Conservation (phyloP, 30 jellyfish, hydroid and myxozoan genomes). For the Cassiopea andromeda region DNA sequence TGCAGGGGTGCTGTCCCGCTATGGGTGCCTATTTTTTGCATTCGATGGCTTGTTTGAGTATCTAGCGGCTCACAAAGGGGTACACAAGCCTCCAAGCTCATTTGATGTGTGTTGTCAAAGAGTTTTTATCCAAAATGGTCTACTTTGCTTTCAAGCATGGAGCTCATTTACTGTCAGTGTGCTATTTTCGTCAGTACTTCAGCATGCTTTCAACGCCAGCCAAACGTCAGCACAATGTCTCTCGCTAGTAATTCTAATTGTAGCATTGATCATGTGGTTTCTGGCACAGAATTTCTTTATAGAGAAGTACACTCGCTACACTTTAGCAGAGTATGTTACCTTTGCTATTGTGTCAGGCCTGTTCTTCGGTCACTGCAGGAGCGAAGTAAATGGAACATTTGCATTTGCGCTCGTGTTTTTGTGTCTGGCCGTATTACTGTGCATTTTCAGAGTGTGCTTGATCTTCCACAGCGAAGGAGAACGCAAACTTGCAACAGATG, state of each 20-base stretch:
- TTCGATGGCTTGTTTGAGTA: conserved; percentile 52
- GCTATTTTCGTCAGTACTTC: conserved; percentile 14
- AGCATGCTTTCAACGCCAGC: conserved; percentile 15
- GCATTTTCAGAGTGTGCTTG: conserved; percentile 30
- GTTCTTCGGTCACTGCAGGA: conserved; percentile 30
- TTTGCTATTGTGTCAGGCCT: conserved; percentile 31
- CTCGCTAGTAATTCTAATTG: conserved; percentile 22
- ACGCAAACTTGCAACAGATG: conserved; percentile 46
- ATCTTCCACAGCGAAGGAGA: conserved; percentile 19
- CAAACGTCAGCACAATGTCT: conserved; percentile 25
- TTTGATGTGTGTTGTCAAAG: conserved; percentile 69
- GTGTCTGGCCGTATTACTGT: conserved; percentile 19
- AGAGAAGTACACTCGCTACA: conserved; percentile 65
- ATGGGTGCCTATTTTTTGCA: conserved; percentile 65
- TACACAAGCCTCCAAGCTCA: conserved; percentile 18
- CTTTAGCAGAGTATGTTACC: conserved; percentile 48
- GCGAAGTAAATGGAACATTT: conserved; percentile 26
- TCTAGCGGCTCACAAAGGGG: conserved; percentile 63
- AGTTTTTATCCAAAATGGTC: conserved; percentile 58
- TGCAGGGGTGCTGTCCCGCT: conserved; percentile 51
- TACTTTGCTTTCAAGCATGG: conserved; percentile 62
- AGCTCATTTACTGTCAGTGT: conserved; percentile 22
- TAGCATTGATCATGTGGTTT: conserved; percentile 44
- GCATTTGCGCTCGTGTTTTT: conserved; percentile 30
- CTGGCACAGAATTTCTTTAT: conserved; percentile 54